phyloP scores from a whole-genome alignment of 2,888 invertebrate genomes.

The Leptopterna dolabrata region DNA sequence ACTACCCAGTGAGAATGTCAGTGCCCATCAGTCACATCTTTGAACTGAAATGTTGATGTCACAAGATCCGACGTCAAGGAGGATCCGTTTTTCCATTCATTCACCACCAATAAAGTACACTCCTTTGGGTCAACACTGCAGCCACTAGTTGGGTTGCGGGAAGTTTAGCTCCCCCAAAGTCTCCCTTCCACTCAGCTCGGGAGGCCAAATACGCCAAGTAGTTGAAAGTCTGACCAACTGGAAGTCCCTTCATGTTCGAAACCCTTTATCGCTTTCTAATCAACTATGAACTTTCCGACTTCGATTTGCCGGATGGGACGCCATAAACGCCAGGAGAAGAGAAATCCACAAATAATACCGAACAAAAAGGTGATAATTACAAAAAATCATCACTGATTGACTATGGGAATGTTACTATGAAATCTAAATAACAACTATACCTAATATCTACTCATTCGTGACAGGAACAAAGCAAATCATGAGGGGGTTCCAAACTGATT shows the following conservation, averaged over 20 bases:
- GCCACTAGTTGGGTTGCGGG: not conserved
- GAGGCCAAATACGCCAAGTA: conserved; percentile 23
- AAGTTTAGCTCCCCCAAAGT: not conserved
- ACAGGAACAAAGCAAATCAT: too few species aligned
- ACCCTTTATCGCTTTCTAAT: conserved; percentile 42
- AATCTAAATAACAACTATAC: too few species aligned
- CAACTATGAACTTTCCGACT: conserved; percentile 35
- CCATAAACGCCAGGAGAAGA: not conserved
- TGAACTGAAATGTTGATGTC: not conserved
- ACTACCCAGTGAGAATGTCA: too few species aligned
- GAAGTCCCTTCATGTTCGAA: not conserved
- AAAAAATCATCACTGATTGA: not conserved
- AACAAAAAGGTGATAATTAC: not conserved
- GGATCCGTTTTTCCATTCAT: not conserved
- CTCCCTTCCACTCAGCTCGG: not conserved
- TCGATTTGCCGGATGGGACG: conserved; percentile 19
- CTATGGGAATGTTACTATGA: not conserved
- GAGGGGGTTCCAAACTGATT: too few species aligned
- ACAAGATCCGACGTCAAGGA: not conserved
- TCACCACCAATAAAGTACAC: not conserved
- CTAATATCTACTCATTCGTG: too few species aligned
- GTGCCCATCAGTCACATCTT: not conserved
- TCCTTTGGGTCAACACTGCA: not conserved
- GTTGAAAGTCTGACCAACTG: conserved; percentile 14
- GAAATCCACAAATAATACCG: not conserved